These are phyloP conservation scores for Macrosoma leucophasiata DNA, from an alignment of 2,888 invertebrate species.

Conservation along the genomic window DNA sequence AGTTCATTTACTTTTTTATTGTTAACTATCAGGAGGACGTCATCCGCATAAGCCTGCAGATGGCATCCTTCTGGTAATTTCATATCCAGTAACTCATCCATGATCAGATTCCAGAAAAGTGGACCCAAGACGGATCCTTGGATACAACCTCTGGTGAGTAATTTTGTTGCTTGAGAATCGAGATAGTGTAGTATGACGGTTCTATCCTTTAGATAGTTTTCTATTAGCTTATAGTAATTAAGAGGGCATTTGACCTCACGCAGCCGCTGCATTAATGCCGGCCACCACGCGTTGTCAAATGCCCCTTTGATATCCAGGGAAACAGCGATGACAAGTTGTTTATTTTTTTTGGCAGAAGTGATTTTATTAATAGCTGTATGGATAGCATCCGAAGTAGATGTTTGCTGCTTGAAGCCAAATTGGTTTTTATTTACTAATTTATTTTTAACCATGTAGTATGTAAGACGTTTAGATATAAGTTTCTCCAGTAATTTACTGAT, in stretches of 20 bases:
- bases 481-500: too few relatives aligned
- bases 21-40: constrained; percentile 6
- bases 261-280: neutral
- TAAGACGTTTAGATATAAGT: too few relatives aligned
- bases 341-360: neutral
- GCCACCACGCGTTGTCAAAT: neutral
- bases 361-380: neutral
- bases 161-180: neutral
- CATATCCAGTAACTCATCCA: neutral
- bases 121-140: neutral
- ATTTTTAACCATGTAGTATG: too few relatives aligned
- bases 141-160: neutral
- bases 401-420: too few relatives aligned
- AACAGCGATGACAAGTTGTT: neutral
- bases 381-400: too few relatives aligned
- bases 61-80: neutral
- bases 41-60: constrained; percentile 12
- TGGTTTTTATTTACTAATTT: too few relatives aligned
- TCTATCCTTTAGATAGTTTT: neutral
- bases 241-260: neutral
- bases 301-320: neutral
- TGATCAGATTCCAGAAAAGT: neutral
- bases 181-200: neutral
- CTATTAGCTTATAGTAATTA: neutral
- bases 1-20: too few relatives aligned